phyloP scores from a whole-genome alignment of 2,797 vertebrate genomes.

The Nannoperca obscura region DNA sequence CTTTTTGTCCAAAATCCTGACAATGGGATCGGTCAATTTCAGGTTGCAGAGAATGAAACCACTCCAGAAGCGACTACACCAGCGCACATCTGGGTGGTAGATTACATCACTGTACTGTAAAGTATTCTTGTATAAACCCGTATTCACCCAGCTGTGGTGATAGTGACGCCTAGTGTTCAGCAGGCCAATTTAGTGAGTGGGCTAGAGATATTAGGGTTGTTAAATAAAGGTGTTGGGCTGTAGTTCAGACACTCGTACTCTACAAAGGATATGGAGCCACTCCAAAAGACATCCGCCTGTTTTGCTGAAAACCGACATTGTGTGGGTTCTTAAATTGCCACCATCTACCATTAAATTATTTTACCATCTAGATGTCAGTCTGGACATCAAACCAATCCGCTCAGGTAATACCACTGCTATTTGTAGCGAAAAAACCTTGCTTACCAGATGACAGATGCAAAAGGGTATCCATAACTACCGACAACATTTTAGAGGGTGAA shows the following conservation, averaged over 20 bases:
- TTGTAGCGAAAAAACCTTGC: neutral
- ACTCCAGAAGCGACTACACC: too few species aligned
- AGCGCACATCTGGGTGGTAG: neutral
- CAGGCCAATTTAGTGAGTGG: neutral
- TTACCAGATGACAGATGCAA: constrained; percentile 21
- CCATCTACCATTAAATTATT: neutral
- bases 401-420: neutral
- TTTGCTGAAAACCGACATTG: constrained; percentile 9
- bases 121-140: too few species aligned
- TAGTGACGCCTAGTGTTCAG: neutral
- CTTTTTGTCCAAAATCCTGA: too few species aligned
- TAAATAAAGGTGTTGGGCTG: neutral
- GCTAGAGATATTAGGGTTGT: neutral
- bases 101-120: neutral
- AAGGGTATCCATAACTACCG: constrained; percentile 22
- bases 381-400: neutral
- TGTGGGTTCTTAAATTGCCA: constrained; percentile 1
- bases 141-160: neutral
- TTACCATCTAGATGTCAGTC: neutral
- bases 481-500: constrained; percentile 23
- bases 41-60: neutral
- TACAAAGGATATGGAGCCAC: neutral
- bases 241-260: neutral
- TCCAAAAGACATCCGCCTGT: constrained; percentile 4
- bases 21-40: neutral